These are phyloP conservation scores for Pitta sordida DNA, from an alignment of 2,113 vertebrate species.

Conservation along the genomic window DNA sequence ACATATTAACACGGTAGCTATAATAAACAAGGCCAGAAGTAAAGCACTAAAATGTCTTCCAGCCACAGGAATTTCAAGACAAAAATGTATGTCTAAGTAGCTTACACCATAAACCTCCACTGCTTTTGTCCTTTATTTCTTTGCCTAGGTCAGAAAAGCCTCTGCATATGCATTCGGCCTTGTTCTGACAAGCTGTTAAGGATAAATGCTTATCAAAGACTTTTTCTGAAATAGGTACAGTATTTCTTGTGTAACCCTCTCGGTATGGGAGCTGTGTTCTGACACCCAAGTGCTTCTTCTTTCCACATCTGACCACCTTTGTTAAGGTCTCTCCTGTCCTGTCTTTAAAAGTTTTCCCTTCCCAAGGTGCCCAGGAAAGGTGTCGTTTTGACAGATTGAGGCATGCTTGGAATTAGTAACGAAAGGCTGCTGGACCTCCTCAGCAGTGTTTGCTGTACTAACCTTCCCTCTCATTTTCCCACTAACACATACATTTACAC, in stretches of 20 bases:
- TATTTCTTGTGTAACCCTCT: background rate
- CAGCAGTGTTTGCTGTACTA: background rate
- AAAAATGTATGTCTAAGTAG: background rate
- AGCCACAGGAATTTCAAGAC: background rate
- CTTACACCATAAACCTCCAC: background rate
- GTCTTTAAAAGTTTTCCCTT: background rate
- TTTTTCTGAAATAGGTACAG: background rate
- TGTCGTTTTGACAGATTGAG: background rate
- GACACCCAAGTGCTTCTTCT: background rate
- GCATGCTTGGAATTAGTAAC: conserved; percentile 12
- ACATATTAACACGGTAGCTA: background rate
- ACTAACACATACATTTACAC: background rate
- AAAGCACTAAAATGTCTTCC: background rate
- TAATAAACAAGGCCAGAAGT: background rate
- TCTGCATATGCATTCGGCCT: background rate
- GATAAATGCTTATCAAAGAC: background rate
- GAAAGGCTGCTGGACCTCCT: background rate
- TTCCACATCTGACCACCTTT: background rate
- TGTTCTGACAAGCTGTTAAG: conserved; percentile 7
- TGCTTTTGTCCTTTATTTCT: background rate
- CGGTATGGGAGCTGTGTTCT: background rate
- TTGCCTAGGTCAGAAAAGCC: background rate
- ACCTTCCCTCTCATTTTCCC: background rate
- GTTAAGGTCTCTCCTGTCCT: background rate
- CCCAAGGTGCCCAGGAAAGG: background rate